Percentiles rank a stretch among this genome's conserved stretches.
Evolutionary conservation across 2,797 vertebrate species (phyloP).

Genomic region (Bovichtus variegatus): DNA sequence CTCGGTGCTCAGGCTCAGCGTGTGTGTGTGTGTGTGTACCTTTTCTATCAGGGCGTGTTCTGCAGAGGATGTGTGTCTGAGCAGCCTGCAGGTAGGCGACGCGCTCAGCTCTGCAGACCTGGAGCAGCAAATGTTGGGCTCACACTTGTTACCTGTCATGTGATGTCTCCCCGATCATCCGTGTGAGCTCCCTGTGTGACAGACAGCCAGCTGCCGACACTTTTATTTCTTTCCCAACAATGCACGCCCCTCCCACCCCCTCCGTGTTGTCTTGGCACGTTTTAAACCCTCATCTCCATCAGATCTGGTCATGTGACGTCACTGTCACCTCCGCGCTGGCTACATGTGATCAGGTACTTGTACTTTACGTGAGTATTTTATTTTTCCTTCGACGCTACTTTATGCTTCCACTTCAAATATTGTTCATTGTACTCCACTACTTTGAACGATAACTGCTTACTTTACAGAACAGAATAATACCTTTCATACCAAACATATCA

Average conservation of each 20-base stretch:
- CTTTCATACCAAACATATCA: neutral
- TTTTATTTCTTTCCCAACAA: constrained; percentile 74
- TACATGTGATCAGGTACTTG: too few relatives aligned
- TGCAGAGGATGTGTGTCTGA: constrained; percentile 54
- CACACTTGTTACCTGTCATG: neutral
- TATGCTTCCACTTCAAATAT: neutral
- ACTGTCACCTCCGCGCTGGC: too few relatives aligned
- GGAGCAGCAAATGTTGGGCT: neutral
- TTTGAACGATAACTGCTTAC: neutral
- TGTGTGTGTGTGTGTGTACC: constrained; percentile 50
- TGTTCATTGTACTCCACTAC: neutral
- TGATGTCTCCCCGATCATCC: neutral
- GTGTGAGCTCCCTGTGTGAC: constrained; percentile 4
- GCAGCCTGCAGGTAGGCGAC: constrained; percentile 57
- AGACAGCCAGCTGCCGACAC: constrained; percentile 32
- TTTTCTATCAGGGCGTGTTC: constrained; percentile 84
- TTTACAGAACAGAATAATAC: neutral
- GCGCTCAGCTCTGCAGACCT: constrained; percentile 32
- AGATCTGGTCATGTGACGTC: neutral
- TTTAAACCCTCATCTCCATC: neutral
- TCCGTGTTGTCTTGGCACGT: neutral
- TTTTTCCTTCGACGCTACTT: too few relatives aligned
- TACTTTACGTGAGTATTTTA: too few relatives aligned
- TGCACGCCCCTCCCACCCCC: constrained; percentile 4
- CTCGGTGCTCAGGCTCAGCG: constrained; percentile 40